A percentile compares a stretch with the other conserved stretches of the same genome.
Evolutionary conservation across 2,888 invertebrate genomes (phyloP).

Genomic region (Scaptomyza polygonia): DNA sequence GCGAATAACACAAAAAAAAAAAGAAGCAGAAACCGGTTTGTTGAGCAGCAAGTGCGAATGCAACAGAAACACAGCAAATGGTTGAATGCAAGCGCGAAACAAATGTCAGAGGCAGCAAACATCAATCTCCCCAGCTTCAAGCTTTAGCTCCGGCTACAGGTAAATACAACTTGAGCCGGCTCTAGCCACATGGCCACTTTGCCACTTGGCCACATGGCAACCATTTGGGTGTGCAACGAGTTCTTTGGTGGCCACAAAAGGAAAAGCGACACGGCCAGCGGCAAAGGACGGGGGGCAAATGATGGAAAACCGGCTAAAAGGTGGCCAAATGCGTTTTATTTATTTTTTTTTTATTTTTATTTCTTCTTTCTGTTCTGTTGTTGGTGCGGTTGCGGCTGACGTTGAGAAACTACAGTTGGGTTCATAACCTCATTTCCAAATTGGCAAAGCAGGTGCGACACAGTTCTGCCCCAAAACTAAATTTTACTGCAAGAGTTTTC

Average conservation of each 20-base stretch:
- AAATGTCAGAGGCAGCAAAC: constrained; percentile 79
- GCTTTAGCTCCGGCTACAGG: neutral
- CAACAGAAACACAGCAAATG: constrained; percentile 24
- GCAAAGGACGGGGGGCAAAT: constrained; percentile 39
- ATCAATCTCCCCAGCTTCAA: constrained; percentile 65
- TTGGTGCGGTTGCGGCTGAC: constrained; percentile 24
- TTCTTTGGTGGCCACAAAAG: constrained; percentile 79
- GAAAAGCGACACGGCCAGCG: constrained; percentile 61
- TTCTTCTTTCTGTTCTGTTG: neutral
- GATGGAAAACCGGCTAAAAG: constrained; percentile 75
- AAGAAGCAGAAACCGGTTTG: constrained; percentile 63
- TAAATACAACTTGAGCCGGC: constrained; percentile 13
- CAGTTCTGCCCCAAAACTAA: constrained; percentile 41
- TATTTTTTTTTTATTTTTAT: no score
- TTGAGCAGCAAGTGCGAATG: constrained; percentile 48
- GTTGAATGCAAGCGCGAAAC: constrained; percentile 71
- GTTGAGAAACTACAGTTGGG: constrained; percentile 75
- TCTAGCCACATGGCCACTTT: constrained; percentile 21
- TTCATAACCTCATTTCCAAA: constrained; percentile 76
- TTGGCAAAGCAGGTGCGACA: constrained; percentile 74
- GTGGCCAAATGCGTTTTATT: constrained; percentile 67
- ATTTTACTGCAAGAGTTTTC: constrained; percentile 25
- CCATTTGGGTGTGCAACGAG: constrained; percentile 72
- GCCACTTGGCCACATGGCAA: constrained; percentile 41
- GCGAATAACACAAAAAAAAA: constrained; percentile 54